Evolutionary conservation across 2,888 invertebrate genomes (phyloP).

Genomic region (Xestia c-nigrum): DNA sequence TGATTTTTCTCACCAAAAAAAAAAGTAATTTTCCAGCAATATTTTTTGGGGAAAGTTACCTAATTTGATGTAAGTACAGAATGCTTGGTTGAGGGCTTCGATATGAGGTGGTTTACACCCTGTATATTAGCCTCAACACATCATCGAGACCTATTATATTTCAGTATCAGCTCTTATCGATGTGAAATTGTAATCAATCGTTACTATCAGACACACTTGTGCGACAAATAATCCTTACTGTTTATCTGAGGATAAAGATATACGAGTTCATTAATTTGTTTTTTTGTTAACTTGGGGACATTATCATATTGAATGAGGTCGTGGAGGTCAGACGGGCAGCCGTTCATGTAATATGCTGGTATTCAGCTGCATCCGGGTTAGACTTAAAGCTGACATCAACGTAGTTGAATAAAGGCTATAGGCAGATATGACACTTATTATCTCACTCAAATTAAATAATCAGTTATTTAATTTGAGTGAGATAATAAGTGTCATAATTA

Average conservation of each 20-base stretch:
- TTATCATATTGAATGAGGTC: not conserved
- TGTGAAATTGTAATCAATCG: slow-evolving; percentile 62
- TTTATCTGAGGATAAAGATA: slow-evolving; percentile 47
- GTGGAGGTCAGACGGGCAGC: not conserved
- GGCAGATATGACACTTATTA: not conserved
- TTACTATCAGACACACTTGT: slow-evolving; percentile 65
- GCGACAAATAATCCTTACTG: slow-evolving; percentile 59
- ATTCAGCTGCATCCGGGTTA: not conserved
- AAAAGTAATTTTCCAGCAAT: no score
- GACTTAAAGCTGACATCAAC: not conserved
- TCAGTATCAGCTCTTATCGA: slow-evolving; percentile 61
- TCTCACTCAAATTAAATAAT: not conserved
- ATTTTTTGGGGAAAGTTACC: no score
- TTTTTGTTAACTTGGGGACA: not conserved
- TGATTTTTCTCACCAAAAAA: no score
- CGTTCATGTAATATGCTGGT: not conserved
- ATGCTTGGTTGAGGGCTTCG: no score
- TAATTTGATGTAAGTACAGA: no score
- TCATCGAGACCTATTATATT: slow-evolving; percentile 19
- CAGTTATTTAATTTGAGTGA: no score
- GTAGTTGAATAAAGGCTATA: not conserved
- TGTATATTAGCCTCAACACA: slow-evolving; percentile 19
- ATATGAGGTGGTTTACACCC: no score
- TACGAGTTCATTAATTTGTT: slow-evolving; percentile 22
- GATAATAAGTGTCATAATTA: no score